Evolutionary conservation across 2,797 vertebrate species (phyloP).

Genomic region (Gobio occitaniae): DNA sequence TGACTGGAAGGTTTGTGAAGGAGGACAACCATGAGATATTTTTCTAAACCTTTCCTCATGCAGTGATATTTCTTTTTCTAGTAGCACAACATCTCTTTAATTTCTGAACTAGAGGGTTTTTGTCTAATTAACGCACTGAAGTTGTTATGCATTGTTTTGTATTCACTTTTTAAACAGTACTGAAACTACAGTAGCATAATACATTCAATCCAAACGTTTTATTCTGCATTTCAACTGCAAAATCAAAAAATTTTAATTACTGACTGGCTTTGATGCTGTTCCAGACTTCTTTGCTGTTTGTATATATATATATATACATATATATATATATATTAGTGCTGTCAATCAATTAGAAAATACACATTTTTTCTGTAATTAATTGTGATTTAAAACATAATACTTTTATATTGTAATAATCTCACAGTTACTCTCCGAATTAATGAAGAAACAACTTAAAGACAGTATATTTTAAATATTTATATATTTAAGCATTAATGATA

Average conservation of each 20-base stretch:
- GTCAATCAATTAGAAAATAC: no score
- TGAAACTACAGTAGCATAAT: not conserved
- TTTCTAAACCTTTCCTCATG: constrained; percentile 46
- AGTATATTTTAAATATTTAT: no score
- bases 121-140: not conserved
- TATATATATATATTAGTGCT: no score
- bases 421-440: no score
- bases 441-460: no score
- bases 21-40: constrained; percentile 55
- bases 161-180: no score
- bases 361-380: no score
- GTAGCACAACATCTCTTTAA: not conserved
- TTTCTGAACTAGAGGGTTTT: not conserved
- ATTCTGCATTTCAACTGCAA: not conserved
- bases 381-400: no score
- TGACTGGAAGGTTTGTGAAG: constrained; percentile 55
- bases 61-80: constrained; percentile 23
- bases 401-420: no score
- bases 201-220: not conserved
- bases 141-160: not conserved
- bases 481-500: no score
- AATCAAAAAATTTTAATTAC: not conserved
- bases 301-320: no score
- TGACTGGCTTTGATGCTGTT: not conserved
- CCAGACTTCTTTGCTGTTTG: not conserved